Conservation (phyloP, 2,113 vertebrate species). For the Pterocles orientalis region DNA sequence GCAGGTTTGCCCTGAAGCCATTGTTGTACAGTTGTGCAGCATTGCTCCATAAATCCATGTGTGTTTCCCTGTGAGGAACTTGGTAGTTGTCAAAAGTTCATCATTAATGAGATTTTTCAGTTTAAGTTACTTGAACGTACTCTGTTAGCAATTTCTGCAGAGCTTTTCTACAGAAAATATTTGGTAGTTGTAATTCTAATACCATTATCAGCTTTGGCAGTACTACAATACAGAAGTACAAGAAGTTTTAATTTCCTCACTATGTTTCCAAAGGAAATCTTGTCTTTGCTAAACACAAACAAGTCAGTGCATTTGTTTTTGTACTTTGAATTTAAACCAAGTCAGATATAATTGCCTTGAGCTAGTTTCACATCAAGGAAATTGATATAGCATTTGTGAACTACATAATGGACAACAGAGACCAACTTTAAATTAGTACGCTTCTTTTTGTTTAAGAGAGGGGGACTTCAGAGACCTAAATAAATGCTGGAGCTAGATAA, state of each 20-base stretch:
- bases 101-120: not conserved
- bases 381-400: not conserved
- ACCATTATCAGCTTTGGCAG: not conserved
- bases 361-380: not conserved
- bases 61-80: not conserved
- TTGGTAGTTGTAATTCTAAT: not conserved
- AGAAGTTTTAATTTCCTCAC: not conserved
- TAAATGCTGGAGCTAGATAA: not conserved
- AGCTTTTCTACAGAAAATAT: not conserved
- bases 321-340: not conserved
- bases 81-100: not conserved
- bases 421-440: not conserved
- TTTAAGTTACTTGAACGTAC: not conserved
- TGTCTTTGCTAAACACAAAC: not conserved
- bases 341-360: not conserved
- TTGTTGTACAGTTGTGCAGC: not conserved
- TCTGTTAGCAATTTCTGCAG: not conserved
- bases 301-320: not conserved
- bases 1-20: not conserved
- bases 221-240: not conserved
- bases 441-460: not conserved
- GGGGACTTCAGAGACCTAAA: not conserved
- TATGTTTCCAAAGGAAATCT: not conserved
- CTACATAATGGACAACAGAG: not conserved
- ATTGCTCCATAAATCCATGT: not conserved